A percentile compares a stretch with the other conserved stretches of the same genome.
Conservation (phyloP, 2,113 vertebrate species). For the Podarcis muralis region DNA sequence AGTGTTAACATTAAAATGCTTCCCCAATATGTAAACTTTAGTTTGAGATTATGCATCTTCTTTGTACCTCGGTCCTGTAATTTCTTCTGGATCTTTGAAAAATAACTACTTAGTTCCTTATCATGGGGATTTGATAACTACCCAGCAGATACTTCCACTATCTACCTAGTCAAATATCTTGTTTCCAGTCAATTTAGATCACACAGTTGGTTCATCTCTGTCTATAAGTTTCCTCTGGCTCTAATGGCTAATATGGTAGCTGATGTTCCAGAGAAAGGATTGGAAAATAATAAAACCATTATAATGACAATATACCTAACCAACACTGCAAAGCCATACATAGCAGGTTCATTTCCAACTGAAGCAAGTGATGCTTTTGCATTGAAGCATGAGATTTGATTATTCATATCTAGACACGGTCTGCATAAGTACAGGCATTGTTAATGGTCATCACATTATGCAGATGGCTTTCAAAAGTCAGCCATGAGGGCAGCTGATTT, state of each 20-base stretch:
- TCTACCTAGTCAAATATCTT: neutral
- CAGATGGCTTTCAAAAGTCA: constrained; percentile 47
- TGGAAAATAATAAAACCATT: constrained; percentile 2
- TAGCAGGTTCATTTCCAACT: constrained; percentile 50
- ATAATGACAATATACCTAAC: constrained; percentile 33
- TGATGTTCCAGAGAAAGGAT: constrained; percentile 25
- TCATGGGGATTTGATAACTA: neutral
- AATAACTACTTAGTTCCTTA: neutral
- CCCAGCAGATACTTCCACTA: neutral
- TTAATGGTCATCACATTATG: constrained; percentile 59
- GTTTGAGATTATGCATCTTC: neutral
- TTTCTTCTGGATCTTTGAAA: neutral
- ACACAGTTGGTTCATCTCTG: neutral
- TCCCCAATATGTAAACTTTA: neutral
- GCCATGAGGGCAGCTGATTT: rapidly evolving
- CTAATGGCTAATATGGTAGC: neutral
- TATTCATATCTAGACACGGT: constrained; percentile 58
- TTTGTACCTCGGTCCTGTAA: neutral
- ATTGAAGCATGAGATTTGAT: constrained; percentile 70
- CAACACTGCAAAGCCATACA: neutral
- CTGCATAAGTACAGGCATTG: constrained; percentile 56
- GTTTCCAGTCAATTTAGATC: neutral
- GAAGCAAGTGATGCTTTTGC: constrained; percentile 48
- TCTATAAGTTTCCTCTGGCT: neutral
- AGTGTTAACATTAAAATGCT: neutral